These are phyloP conservation scores for Chascanopsetta lugubris DNA, from an alignment of 2,113 vertebrate genomes.

Conservation along the genomic window DNA sequence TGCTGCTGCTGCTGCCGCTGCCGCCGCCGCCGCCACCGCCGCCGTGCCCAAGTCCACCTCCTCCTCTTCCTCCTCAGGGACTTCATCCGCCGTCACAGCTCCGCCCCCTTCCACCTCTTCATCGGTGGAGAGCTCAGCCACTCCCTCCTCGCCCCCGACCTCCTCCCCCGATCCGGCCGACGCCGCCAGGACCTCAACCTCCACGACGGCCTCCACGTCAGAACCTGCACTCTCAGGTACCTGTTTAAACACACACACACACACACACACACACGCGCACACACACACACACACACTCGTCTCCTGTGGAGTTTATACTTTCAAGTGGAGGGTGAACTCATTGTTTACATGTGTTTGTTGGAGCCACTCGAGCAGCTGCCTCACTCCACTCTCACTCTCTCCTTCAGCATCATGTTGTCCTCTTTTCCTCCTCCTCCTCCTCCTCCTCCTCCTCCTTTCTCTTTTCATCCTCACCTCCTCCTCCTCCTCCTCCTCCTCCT, in stretches of 20 bases:
- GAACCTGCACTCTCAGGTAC: slow-evolving; percentile 76
- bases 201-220: slow-evolving; percentile 59
- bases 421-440: slow-evolving; percentile 32
- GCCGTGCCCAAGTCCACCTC: slow-evolving; percentile 77
- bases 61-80: slow-evolving; percentile 81
- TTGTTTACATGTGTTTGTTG: slow-evolving; percentile 30
- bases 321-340: neutral
- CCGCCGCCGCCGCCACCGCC: neutral
- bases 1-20: neutral
- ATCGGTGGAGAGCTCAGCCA: slow-evolving; percentile 81
- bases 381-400: slow-evolving; percentile 46
- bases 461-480: slow-evolving; percentile 38
- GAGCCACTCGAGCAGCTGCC: slow-evolving; percentile 65
- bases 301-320: neutral
- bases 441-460: slow-evolving; percentile 1
- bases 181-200: slow-evolving; percentile 28
- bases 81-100: slow-evolving; percentile 81
- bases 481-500: slow-evolving; percentile 34
- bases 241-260: neutral
- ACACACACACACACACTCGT: neutral
- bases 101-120: slow-evolving; percentile 83
- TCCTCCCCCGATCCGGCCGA: slow-evolving; percentile 81
- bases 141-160: slow-evolving; percentile 79
- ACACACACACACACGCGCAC: neutral
- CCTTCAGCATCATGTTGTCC: slow-evolving; percentile 55